Evolutionary conservation across 92 coral and sea anemone species (phyloP), one percentile per base, ranked within the genome.

Genomic region (Galaxea fascicularis): DNA sequence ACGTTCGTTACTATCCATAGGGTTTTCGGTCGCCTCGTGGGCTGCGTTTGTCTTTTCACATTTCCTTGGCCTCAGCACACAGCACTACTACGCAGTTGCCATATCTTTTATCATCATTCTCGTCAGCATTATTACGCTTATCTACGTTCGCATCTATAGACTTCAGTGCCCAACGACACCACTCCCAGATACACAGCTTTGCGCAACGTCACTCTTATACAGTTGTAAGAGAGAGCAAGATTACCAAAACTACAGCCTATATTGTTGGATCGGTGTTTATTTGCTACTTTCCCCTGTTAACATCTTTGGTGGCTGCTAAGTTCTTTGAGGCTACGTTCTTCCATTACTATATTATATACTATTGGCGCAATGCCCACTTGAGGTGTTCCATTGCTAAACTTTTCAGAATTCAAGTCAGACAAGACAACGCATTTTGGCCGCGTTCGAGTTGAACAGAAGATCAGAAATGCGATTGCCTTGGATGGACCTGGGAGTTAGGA

Each of bases 301-400:
- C 65, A 44, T 24, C 83, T 20, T 41, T 78, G n/a, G 73, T 78
- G 15, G 62, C 63, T 0, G 73, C 64, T 1, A 63, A 78, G 73
- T 78, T 78, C 73, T 63, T 78, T 29, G 73, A 63, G 14, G 73
- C 46, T 18, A 45, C 46, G 20, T 18, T 78, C 13, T 78, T 78
- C 60, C 83, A 78, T 27, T 63, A 64, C 8, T 78, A 78, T 59
- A 73, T 78, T 16, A 78, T 78, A 16, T 78, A 78, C 15, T 63
- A 73, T 62, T 78, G 83, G 83, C 83, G 83, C 15, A 78, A 78
- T 78, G 45, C 60, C 11, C 73, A 78, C 17, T n/a, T 78, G 10
- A 64, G 73, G 47, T 27, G 73, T 27, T 64, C 73, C 47, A 78
- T 78, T 17, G 62, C 58, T 20, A 26, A 10, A 30, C 5, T 78